Conservation (phyloP, 2,797 vertebrate species). For the Poecilia picta region DNA sequence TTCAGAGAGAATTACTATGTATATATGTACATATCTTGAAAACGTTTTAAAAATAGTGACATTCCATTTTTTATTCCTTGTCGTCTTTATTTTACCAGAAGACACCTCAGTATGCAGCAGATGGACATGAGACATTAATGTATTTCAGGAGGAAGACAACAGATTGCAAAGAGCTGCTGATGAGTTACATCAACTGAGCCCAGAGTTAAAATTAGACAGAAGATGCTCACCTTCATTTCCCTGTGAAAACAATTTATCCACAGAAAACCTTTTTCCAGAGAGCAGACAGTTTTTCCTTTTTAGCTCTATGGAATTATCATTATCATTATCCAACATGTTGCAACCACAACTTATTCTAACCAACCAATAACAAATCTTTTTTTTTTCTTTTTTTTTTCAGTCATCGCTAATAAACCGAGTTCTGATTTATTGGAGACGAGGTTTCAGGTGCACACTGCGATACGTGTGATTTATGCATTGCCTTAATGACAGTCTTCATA, state of each 20-base stretch:
- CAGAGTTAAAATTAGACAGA: too few species aligned
- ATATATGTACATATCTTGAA: too few species aligned
- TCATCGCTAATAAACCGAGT: constrained; percentile 45
- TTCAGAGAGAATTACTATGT: too few species aligned
- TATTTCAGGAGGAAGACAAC: too few species aligned
- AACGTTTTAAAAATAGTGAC: too few species aligned
- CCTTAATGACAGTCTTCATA: constrained; percentile 56
- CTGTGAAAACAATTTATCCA: background rate
- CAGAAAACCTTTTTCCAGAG: constrained; percentile 31
- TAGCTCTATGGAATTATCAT: constrained; percentile 52
- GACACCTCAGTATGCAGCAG: too few species aligned
- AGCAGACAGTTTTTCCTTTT: constrained; percentile 13
- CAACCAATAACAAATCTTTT: constrained; percentile 44
- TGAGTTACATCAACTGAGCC: background rate
- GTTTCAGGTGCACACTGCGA: constrained; percentile 38
- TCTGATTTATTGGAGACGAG: constrained; percentile 57
- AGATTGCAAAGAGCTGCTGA: too few species aligned
- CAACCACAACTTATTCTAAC: constrained; percentile 41
- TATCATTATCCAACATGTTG: constrained; percentile 39
- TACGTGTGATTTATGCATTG: constrained; percentile 69
- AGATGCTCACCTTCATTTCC: background rate
- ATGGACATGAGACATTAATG: too few species aligned
- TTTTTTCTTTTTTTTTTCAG: constrained; percentile 37
- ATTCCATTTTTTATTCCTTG: too few species aligned
- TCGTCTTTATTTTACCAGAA: too few species aligned